Percentiles rank a stretch among this genome's conserved stretches.
These are phyloP conservation scores for Myopa testacea DNA, from an alignment of 2,888 invertebrate species.

Conservation along the genomic window DNA sequence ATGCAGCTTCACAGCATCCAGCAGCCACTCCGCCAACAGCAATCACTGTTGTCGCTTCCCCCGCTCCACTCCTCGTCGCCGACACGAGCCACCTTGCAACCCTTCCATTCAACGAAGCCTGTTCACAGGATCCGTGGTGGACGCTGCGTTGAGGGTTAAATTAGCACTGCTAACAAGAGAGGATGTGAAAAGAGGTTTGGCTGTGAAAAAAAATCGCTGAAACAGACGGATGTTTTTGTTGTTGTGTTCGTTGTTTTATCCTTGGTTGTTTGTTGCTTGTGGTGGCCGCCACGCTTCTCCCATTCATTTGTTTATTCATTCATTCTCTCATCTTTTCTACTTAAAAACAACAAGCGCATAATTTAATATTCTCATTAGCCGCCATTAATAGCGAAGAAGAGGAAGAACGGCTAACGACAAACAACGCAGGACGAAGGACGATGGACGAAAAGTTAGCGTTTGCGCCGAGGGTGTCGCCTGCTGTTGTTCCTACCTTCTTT, in stretches of 20 bases:
- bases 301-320: neutral
- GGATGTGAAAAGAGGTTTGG: no score
- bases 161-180: neutral
- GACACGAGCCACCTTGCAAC: no score
- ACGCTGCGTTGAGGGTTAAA: slow-evolving; percentile 25
- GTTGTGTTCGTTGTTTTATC: neutral
- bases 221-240: neutral
- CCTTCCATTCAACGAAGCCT: neutral
- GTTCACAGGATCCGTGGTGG: neutral
- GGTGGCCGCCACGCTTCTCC: neutral
- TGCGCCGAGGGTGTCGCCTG: neutral
- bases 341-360: slow-evolving; percentile 52
- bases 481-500: neutral
- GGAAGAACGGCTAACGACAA: neutral
- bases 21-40: neutral
- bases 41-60: neutral
- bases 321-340: slow-evolving; percentile 42
- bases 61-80: neutral
- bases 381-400: slow-evolving; percentile 33
- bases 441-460: neutral
- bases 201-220: no score
- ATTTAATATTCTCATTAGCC: slow-evolving; percentile 49
- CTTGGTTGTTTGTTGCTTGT: slow-evolving; percentile 8
- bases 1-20: slow-evolving; percentile 20
- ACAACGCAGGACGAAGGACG: neutral